These are phyloP conservation scores for Temnothorax nylanderi DNA, from an alignment of 1,140 invertebrate species.

Conservation along the genomic window DNA sequence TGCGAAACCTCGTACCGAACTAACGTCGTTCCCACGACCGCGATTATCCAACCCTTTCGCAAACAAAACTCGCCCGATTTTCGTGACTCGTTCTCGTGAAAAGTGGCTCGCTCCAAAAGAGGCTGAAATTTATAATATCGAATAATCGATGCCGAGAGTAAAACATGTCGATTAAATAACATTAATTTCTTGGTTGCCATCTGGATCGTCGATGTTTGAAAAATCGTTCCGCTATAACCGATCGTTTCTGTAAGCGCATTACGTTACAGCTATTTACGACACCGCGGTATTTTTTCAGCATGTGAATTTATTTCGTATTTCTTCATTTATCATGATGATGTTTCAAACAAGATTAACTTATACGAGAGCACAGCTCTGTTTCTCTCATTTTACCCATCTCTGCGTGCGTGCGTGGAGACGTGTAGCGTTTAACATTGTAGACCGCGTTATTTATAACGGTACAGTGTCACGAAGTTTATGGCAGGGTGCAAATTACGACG, in stretches of 20 bases:
- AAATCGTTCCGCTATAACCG: not conserved
- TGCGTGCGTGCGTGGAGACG: constrained; percentile 27
- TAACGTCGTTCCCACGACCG: constrained; percentile 42
- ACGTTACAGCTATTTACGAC: not conserved
- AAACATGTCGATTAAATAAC: not conserved
- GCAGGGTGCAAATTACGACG: constrained; percentile 63
- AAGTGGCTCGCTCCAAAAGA: not conserved
- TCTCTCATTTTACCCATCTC: constrained; percentile 2
- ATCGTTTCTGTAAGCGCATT: not conserved
- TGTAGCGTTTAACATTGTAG: constrained; percentile 49
- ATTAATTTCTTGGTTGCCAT: not conserved
- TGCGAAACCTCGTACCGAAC: constrained; percentile 36
- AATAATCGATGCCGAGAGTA: not conserved
- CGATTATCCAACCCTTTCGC: constrained; percentile 34
- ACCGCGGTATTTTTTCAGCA: not conserved
- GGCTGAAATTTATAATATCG: constrained; percentile 16
- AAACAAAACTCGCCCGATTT: constrained; percentile 22
- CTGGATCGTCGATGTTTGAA: not conserved
- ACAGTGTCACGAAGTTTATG: constrained; percentile 51
- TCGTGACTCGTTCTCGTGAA: not conserved
- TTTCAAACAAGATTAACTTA: constrained; percentile 43
- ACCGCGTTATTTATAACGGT: constrained; percentile 64
- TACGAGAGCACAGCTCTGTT: not conserved
- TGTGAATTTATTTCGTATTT: constrained; percentile 27
- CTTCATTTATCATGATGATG: not conserved